Evolutionary conservation across 2,113 vertebrate species (phyloP).

Genomic region (Lepisosteus osseus): DNA sequence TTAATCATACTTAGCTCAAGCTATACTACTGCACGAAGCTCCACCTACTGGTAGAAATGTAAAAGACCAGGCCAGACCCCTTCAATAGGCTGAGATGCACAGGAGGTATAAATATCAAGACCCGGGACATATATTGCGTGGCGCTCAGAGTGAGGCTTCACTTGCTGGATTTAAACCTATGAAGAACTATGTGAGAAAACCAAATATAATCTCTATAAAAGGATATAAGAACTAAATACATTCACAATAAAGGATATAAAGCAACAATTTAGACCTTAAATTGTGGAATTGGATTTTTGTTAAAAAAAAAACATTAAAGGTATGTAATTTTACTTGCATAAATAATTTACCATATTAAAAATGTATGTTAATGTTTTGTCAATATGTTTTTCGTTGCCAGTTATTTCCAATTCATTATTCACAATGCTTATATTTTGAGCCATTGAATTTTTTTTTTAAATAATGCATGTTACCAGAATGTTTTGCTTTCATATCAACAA

Average conservation of each 20-base stretch:
- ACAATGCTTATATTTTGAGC: not conserved
- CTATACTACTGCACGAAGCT: conserved; percentile 20
- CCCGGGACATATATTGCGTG: conserved; percentile 36
- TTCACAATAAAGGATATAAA: conserved; percentile 20
- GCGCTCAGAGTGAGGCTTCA: conserved; percentile 25
- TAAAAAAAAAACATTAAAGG: conserved; percentile 13
- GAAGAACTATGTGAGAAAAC: conserved; percentile 1
- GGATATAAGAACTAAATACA: not conserved
- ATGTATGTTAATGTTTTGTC: not conserved
- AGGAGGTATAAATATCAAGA: conserved; percentile 22
- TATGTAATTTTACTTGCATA: not conserved
- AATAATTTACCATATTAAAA: not conserved
- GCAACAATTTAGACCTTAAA: conserved; percentile 10
- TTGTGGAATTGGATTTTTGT: too few relatives aligned
- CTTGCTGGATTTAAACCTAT: conserved; percentile 12
- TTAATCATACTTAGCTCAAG: too few relatives aligned
- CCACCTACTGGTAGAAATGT: conserved; percentile 37
- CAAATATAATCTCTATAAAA: not conserved
- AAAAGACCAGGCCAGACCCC: conserved; percentile 4
- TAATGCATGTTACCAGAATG: not conserved
- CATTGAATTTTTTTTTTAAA: not conserved
- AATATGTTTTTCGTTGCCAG: not conserved
- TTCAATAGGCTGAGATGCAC: conserved; percentile 25
- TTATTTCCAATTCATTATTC: not conserved
- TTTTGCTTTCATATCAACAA: not conserved